Percentiles rank a stretch among this genome's conserved stretches.
These are phyloP conservation scores for Drosophila kepulauana DNA, from an alignment of 1,140 invertebrate species.

Conservation along the genomic window DNA sequence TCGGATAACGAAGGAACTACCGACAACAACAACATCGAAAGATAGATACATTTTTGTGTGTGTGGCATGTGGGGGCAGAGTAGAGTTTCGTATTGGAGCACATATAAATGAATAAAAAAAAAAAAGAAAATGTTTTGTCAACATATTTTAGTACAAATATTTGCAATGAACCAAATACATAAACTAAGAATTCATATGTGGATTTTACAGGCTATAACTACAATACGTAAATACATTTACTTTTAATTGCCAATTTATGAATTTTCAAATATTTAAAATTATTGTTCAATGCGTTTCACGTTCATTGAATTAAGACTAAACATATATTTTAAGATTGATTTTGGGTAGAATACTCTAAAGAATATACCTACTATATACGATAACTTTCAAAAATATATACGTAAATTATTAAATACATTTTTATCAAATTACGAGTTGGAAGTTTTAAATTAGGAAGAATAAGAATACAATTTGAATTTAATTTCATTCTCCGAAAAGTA, in stretches of 20 bases:
- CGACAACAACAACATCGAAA: constrained; percentile 34
- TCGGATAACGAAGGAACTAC: constrained; percentile 84
- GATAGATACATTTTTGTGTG: constrained; percentile 32
- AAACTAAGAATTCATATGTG: constrained; percentile 3
- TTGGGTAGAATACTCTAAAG: too few species aligned
- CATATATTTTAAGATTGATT: too few species aligned
- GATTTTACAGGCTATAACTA: constrained; percentile 7
- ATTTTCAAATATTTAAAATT: too few species aligned
- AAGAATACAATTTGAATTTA: neutral
- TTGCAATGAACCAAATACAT: constrained; percentile 1
- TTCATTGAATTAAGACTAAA: too few species aligned
- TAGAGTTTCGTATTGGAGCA: constrained; percentile 20
- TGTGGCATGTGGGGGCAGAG: constrained; percentile 18
- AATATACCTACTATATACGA: too few species aligned
- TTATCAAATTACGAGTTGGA: too few species aligned
- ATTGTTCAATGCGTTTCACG: too few species aligned
- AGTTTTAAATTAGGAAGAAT: too few species aligned
- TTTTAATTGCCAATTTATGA: neutral
- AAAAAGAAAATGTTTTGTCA: constrained; percentile 11
- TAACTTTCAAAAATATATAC: too few species aligned
- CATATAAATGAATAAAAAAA: constrained; percentile 9
- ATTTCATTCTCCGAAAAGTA: neutral
- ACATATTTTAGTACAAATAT: constrained; percentile 21
- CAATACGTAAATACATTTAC: neutral
- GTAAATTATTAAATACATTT: too few species aligned